Evolutionary conservation across 2,113 vertebrate genomes (phyloP).

Genomic region (Periophthalmodon schlosseri): DNA sequence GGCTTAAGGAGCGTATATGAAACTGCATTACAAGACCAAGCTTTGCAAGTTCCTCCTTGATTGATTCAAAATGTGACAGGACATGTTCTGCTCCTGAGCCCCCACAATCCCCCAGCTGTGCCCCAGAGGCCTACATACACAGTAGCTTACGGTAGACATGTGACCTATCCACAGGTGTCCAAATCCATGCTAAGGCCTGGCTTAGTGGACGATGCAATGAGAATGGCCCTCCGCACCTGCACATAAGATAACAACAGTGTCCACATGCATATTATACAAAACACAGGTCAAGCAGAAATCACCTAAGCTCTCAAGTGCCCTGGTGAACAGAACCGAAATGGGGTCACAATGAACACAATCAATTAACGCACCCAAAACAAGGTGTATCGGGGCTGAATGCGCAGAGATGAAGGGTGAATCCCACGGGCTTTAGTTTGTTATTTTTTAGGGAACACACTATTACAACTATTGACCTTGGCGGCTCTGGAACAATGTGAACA

Average conservation of each 20-base stretch:
- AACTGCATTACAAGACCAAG: slow-evolving; percentile 44
- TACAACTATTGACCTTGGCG: slow-evolving; percentile 64
- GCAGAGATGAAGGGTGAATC: slow-evolving; percentile 55
- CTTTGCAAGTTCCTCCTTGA: slow-evolving; percentile 50
- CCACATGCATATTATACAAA: slow-evolving; percentile 25
- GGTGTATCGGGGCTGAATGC: slow-evolving; percentile 58
- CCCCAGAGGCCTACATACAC: slow-evolving; percentile 39
- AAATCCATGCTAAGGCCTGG: slow-evolving; percentile 20
- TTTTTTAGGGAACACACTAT: slow-evolving; percentile 60
- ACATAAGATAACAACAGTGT: slow-evolving; percentile 35
- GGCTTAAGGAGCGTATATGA: slow-evolving; percentile 55
- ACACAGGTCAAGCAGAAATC: slow-evolving; percentile 51
- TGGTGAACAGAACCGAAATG: slow-evolving; percentile 48
- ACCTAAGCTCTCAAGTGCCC: slow-evolving; percentile 40
- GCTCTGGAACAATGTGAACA: slow-evolving; percentile 65
- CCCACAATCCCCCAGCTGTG: slow-evolving; percentile 61
- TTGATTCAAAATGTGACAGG: slow-evolving; percentile 57
- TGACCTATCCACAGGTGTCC: slow-evolving; percentile 52
- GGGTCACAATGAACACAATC: slow-evolving; percentile 63
- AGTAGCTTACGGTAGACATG: slow-evolving; percentile 53
- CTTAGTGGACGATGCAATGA: not conserved
- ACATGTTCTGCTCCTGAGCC: slow-evolving; percentile 48
- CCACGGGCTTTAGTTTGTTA: slow-evolving; percentile 57
- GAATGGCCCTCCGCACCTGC: slow-evolving; percentile 42
- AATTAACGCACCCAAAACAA: slow-evolving; percentile 63